Conservation (phyloP, 2,797 vertebrate genomes). For the Petrocephalus schoutedeni region DNA sequence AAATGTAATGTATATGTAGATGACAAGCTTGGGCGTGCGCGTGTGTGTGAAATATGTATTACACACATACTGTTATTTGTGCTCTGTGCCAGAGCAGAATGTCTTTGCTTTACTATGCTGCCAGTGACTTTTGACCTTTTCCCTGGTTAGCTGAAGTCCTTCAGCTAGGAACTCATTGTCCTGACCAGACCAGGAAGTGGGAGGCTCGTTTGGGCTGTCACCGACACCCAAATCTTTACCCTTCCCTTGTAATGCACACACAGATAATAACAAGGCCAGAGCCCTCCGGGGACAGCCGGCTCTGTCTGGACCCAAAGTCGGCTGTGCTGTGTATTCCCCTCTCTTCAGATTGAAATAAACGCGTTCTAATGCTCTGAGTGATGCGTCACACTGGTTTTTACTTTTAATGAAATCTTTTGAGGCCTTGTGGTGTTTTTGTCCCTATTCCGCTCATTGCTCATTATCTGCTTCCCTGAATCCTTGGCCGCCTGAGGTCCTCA, state of each 20-base stretch:
- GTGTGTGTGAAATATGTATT: background rate
- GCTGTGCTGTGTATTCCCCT: background rate
- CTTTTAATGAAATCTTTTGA: background rate
- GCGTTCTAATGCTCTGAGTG: background rate
- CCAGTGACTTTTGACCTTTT: background rate
- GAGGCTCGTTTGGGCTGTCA: background rate
- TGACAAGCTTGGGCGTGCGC: background rate
- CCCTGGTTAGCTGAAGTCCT: background rate
- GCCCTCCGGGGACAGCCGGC: background rate
- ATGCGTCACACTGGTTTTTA: background rate
- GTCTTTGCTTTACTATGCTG: background rate
- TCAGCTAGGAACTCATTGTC: conserved; percentile 1
- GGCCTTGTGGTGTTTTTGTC: background rate
- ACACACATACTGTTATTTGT: background rate
- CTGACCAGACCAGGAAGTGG: background rate
- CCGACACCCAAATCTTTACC: background rate
- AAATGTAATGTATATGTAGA: background rate
- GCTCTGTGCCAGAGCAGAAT: background rate
- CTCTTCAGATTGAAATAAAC: background rate
- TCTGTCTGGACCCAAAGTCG: background rate
- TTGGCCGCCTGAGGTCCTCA: background rate
- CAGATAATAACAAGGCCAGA: background rate
- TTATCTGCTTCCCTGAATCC: conserved; percentile 2
- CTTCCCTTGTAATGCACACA: background rate
- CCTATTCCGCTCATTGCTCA: background rate